Evolutionary conservation across 2,797 vertebrate genomes (phyloP).

Genomic region (Psittacula echo): DNA sequence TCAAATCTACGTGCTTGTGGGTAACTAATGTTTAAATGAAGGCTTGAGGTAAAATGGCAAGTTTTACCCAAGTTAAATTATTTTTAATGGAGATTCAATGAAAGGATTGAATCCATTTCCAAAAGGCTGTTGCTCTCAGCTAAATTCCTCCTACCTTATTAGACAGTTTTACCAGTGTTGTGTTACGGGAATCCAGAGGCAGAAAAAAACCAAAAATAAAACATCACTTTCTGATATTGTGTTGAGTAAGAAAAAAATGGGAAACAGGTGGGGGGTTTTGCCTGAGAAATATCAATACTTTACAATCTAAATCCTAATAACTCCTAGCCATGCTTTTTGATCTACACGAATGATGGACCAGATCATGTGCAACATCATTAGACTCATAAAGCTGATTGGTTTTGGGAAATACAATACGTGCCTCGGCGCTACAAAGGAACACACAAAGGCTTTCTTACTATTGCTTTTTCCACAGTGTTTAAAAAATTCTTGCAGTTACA

Average conservation of each 20-base stretch:
- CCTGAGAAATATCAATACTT: not conserved
- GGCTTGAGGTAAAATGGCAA: not conserved
- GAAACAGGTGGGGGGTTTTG: not conserved
- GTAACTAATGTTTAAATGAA: not conserved
- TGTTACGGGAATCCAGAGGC: not conserved
- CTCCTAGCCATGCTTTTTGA: not conserved
- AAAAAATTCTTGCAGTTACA: not conserved
- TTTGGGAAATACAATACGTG: not conserved
- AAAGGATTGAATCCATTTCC: not conserved
- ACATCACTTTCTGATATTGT: not conserved
- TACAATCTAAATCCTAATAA: not conserved
- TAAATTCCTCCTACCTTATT: not conserved
- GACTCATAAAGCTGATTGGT: not conserved
- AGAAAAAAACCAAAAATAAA: not conserved
- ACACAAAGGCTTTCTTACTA: not conserved
- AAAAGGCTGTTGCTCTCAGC: not conserved
- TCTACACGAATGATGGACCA: not conserved
- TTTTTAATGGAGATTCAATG: not conserved
- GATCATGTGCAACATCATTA: not conserved
- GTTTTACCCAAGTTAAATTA: not conserved
- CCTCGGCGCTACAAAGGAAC: not conserved
- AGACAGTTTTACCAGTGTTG: conserved; percentile 7
- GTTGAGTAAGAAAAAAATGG: not conserved
- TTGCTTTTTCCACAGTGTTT: not conserved
- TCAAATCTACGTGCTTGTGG: not conserved